Evolutionary conservation across 2,797 vertebrate genomes (phyloP).

Genomic region (Notamacropus eugenii): DNA sequence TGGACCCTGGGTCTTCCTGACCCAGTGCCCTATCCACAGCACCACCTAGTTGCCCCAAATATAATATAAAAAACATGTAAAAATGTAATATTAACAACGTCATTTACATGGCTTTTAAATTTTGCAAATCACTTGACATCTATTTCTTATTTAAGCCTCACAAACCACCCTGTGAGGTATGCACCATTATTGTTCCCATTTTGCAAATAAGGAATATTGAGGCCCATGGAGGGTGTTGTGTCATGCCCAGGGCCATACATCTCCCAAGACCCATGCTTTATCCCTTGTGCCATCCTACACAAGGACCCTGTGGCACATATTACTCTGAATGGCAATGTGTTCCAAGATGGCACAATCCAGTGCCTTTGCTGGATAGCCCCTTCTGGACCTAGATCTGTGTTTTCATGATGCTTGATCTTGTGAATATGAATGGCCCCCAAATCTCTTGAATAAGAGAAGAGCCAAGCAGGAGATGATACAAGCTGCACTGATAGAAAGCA

Average conservation of each 20-base stretch:
- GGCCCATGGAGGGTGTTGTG: too few relatives aligned
- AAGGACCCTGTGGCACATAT: background rate
- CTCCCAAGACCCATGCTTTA: background rate
- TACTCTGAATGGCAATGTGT: background rate
- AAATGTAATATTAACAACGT: background rate
- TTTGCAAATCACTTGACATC: background rate
- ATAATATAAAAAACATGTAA: background rate
- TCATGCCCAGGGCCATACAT: background rate
- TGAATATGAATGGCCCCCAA: background rate
- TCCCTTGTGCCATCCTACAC: background rate
- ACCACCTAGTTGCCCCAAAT: background rate
- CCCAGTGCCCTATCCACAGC: too few relatives aligned
- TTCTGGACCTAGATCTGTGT: background rate
- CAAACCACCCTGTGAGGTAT: background rate
- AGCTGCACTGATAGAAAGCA: background rate
- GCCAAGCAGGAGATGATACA: background rate
- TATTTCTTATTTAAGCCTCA: background rate
- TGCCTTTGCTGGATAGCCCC: background rate
- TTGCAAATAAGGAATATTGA: too few relatives aligned
- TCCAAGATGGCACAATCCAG: background rate
- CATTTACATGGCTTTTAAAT: background rate
- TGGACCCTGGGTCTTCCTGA: background rate
- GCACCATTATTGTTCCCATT: background rate
- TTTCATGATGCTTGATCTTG: background rate
- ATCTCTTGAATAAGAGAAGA: background rate